Evolutionary conservation across 2,888 invertebrate genomes (phyloP).

Genomic region (Pachydiplax longipennis): DNA sequence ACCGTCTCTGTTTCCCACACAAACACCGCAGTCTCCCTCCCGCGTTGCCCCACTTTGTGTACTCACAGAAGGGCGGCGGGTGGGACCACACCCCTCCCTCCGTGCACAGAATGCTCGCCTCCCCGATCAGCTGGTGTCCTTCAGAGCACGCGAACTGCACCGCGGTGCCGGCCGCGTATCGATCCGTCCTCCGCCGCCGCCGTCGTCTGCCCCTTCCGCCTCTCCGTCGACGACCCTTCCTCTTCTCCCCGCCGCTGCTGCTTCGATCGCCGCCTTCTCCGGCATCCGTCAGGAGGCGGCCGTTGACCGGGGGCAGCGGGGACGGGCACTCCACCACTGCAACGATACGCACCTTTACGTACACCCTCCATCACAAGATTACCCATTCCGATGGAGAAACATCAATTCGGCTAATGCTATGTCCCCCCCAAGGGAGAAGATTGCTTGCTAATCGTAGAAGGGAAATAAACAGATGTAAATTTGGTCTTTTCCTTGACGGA

Average conservation of each 20-base stretch:
- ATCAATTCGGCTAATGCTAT: too few species aligned
- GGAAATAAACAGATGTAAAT: too few species aligned
- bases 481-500: too few species aligned
- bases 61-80: slow-evolving; percentile 81
- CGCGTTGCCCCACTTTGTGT: not conserved
- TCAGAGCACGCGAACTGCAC: slow-evolving; percentile 79
- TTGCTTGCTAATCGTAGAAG: too few species aligned
- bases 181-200: slow-evolving; percentile 66
- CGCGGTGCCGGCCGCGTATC: slow-evolving; percentile 80
- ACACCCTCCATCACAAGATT: not conserved
- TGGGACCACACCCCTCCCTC: slow-evolving; percentile 90
- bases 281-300: slow-evolving; percentile 64
- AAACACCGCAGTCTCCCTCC: not conserved
- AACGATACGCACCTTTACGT: not conserved
- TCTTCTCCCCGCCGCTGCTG: not conserved
- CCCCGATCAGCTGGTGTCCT: slow-evolving; percentile 74
- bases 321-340: slow-evolving; percentile 84
- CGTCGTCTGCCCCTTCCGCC: slow-evolving; percentile 54
- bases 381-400: too few species aligned
- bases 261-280: not conserved
- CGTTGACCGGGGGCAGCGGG: slow-evolving; percentile 76
- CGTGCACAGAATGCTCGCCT: slow-evolving; percentile 84
- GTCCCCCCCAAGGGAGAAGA: too few species aligned
- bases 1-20: not conserved
- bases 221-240: not conserved